These are phyloP conservation scores for Drepana falcataria DNA, from an alignment of 2,888 invertebrate species.

Conservation along the genomic window DNA sequence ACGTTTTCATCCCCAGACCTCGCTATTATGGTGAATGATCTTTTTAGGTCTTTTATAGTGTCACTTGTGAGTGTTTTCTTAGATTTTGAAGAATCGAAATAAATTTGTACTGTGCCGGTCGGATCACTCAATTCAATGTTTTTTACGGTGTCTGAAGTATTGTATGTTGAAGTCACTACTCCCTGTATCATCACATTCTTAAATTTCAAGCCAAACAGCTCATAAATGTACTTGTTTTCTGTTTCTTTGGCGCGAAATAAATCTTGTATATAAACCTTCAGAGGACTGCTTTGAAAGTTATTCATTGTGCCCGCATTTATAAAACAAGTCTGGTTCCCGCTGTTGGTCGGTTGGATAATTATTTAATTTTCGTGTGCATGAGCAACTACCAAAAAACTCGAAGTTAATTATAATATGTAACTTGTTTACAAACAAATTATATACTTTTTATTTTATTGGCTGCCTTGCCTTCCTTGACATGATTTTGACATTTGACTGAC, in stretches of 20 bases:
- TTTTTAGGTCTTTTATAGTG: constrained; percentile 38
- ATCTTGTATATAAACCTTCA: constrained; percentile 67
- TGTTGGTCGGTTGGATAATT: no score
- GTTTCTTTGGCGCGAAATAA: constrained; percentile 56
- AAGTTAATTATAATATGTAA: no score
- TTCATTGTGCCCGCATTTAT: constrained; percentile 18
- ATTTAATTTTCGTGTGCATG: no score
- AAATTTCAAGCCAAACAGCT: constrained; percentile 54
- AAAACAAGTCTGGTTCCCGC: neutral
- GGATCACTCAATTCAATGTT: constrained; percentile 64
- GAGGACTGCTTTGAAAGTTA: constrained; percentile 40
- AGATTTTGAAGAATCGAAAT: constrained; percentile 50
- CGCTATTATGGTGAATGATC: constrained; percentile 38
- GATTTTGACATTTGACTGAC: no score
- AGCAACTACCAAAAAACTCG: no score
- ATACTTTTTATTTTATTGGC: no score
- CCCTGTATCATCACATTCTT: constrained; percentile 69
- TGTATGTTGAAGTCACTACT: constrained; percentile 54
- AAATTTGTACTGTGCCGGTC: constrained; percentile 58
- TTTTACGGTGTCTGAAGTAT: constrained; percentile 30
- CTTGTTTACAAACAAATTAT: no score
- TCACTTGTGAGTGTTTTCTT: constrained; percentile 33
- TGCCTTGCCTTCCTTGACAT: no score
- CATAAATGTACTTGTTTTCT: constrained; percentile 58
- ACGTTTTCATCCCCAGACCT: constrained; percentile 43